Conservation (phyloP, 1,140 invertebrate species). For the Drosophila mojavensis region DNA sequence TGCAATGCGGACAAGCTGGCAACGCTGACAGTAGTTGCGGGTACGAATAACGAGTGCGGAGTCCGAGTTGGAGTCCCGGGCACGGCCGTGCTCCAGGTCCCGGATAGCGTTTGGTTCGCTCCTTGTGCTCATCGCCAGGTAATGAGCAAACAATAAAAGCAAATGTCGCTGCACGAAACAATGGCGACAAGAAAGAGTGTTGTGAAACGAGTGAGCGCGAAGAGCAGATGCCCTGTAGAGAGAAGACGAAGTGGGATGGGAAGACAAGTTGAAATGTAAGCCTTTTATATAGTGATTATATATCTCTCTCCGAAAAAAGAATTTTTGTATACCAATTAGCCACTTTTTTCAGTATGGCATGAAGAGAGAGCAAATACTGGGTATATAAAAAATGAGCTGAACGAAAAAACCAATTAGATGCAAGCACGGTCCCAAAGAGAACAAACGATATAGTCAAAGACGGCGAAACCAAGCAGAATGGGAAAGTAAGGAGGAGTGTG, state of each 20-base stretch:
- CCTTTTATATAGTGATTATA: background rate
- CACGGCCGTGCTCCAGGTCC: constrained; percentile 1
- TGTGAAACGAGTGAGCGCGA: background rate
- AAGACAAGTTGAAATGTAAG: background rate
- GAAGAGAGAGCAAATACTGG: background rate
- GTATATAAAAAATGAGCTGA: constrained; percentile 26
- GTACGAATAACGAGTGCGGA: background rate
- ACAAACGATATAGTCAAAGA: constrained; percentile 31
- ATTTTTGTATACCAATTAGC: background rate
- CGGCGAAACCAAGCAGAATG: background rate
- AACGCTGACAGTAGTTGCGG: constrained; percentile 12
- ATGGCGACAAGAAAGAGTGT: constrained; percentile 45
- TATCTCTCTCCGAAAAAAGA: background rate
- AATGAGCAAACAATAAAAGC: constrained; percentile 82
- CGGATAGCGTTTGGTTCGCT: constrained; percentile 9
- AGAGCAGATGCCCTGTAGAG: background rate
- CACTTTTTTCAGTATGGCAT: background rate
- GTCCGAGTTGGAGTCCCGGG: background rate
- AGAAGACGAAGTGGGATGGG: background rate
- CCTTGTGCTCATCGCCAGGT: constrained; percentile 40
- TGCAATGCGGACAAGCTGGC: constrained; percentile 68
- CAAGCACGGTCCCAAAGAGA: constrained; percentile 34
- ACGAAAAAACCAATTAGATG: constrained; percentile 77
- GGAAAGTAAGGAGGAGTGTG: background rate
- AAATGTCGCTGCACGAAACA: constrained; percentile 73